A percentile compares a stretch with the other conserved stretches of the same genome.
These are phyloP conservation scores for Onychorhynchus coronatus DNA, from an alignment of 2,113 vertebrate species.

Conservation along the genomic window DNA sequence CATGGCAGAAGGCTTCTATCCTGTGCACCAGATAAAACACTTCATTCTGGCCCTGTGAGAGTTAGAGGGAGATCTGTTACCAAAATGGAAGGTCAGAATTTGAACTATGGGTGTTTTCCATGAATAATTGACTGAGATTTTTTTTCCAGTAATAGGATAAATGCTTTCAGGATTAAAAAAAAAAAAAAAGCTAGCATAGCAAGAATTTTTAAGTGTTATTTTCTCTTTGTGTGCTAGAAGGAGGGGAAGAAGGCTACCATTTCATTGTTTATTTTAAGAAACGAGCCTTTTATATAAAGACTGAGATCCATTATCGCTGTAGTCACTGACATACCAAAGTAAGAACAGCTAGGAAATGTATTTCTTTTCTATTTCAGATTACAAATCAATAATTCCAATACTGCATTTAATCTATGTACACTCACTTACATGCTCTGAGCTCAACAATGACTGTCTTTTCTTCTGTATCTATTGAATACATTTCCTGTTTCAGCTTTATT, in stretches of 20 bases:
- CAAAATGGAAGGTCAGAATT: slow-evolving; percentile 26
- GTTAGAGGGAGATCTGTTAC: not conserved
- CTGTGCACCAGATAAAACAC: not conserved
- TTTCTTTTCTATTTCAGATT: not conserved
- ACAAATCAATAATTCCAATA: not conserved
- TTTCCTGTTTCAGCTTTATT: not conserved
- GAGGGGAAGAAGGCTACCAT: not conserved
- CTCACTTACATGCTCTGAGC: not conserved
- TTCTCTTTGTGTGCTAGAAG: not conserved
- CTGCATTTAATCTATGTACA: not conserved
- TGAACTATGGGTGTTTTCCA: not conserved
- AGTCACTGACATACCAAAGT: not conserved
- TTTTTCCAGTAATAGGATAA: slow-evolving; percentile 7
- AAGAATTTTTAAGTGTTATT: not conserved
- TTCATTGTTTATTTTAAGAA: not conserved
- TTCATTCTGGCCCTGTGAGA: not conserved
- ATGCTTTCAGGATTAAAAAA: not conserved
- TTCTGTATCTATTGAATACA: not conserved
- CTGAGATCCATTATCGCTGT: not conserved
- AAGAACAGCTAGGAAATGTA: not conserved
- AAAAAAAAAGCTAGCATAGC: not conserved
- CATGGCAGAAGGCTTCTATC: not conserved
- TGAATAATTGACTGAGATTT: slow-evolving; percentile 34
- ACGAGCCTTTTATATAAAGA: not conserved
- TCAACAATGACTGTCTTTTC: accelerated